phyloP scores from a whole-genome alignment of 2,113 vertebrate genomes.

The Dendrocopos noguchii region DNA sequence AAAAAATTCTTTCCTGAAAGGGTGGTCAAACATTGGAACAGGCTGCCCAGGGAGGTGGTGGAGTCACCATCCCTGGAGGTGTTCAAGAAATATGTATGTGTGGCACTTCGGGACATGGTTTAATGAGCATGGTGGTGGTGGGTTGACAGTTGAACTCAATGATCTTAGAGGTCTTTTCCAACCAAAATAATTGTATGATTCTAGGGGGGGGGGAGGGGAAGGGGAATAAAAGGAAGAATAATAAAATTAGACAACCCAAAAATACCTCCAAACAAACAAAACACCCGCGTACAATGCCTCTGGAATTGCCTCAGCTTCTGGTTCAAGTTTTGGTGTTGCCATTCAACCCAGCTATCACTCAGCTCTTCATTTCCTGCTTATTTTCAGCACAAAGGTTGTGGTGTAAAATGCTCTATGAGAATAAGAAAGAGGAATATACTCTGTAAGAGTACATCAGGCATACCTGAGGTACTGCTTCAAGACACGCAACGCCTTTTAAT shows the following conservation, averaged over 20 bases:
- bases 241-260: background rate
- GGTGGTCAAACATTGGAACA: no score
- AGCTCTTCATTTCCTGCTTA: background rate
- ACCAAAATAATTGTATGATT: no score
- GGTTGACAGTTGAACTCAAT: no score
- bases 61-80: no score
- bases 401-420: background rate
- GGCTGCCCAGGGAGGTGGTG: no score
- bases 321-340: background rate
- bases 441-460: background rate
- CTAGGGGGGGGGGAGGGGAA: no score
- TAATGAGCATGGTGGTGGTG: no score
- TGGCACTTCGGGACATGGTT: no score
- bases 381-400: background rate
- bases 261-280: background rate
- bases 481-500: background rate
- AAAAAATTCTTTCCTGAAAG: no score
- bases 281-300: background rate
- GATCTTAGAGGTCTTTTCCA: no score
- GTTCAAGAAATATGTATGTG: no score
- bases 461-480: background rate
- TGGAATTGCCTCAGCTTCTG: background rate
- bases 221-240: no score
- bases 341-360: background rate
- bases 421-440: background rate